Base-by-base conservation (phyloP, 2,888 invertebrate species). In the Loripinus fragilis region DNA sequence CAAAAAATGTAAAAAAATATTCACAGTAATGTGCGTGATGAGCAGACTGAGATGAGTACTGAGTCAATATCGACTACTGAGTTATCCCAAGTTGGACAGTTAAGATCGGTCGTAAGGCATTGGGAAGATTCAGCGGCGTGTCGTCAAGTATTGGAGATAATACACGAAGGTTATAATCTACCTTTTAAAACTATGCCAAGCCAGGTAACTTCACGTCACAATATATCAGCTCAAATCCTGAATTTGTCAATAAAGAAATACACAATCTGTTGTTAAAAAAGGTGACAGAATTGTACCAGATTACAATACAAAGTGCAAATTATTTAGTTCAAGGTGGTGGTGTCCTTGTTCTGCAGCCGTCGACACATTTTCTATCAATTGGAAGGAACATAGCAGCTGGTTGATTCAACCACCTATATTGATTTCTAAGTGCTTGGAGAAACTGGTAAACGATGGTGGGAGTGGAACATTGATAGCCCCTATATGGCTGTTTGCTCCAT, bases 171-270 rank as follows among this genome's bases (percentile, higher is more conserved):
- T 23, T 75, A 78, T 45, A 74, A 70, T 38, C 28, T 74, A 17
- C 74, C 75, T 8, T 71, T 72, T 52, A 75, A 55, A 50, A 48
- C 48, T 2, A 23, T 79, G 20, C 71, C 79, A 35, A 5, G 8
- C 15, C 28, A 2, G 12, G 64, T 55, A 38, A 30, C 20, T 10
- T 41, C 69, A 1, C 55, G 25, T 65, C 74, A 81, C 65, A 74
- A 80, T 74, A 76, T 50, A 55, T 74, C 76, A 17, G 74, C 71
- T 33, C n/a, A 38, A 74, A 67, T 28, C 41, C n/a, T 2, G 42
- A 35, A 2, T 45, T 77, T 65, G 77, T 81, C 15, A 35, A 28
- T 3, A 38, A 25, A 23, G 80, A 81, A 45, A 77, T 81, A 12
- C 23, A 75, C 20, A 74, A 50, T 42, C 45, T 81, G 3, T n/a